Conservation (phyloP, 1,140 invertebrate genomes). For the Trialeurodes vaporariorum region DNA sequence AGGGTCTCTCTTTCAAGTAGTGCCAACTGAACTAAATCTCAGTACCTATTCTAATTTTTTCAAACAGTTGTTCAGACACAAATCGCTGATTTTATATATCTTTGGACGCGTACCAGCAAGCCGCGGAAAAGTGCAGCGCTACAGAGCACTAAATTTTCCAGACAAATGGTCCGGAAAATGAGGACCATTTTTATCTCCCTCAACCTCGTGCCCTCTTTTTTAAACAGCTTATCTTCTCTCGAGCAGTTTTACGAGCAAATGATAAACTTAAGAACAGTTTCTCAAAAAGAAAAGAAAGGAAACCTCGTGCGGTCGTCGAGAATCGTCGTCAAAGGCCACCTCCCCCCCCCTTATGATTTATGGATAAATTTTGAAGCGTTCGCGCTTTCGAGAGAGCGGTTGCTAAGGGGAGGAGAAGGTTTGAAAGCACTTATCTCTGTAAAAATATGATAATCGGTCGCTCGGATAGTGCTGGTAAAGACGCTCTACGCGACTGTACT, state of each 20-base stretch:
- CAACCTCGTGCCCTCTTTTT: neutral
- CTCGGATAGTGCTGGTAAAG: neutral
- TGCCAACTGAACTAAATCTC: no score
- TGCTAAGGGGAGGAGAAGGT: neutral
- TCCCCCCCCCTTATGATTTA: neutral
- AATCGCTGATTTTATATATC: no score
- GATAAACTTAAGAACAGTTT: conserved; percentile 1
- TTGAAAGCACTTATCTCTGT: neutral
- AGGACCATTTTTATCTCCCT: neutral
- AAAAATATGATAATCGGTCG: neutral
- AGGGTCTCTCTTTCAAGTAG: no score
- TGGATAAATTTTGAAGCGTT: neutral
- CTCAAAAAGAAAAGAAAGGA: neutral
- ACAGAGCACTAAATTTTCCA: neutral
- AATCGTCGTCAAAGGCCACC: no score
- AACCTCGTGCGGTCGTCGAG: no score
- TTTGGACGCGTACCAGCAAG: no score
- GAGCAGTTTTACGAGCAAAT: neutral
- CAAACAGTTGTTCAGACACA: no score
- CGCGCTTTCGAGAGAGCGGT: neutral
- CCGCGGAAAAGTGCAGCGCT: no score
- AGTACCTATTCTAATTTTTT: no score
- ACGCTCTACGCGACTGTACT: neutral
- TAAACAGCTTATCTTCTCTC: neutral
- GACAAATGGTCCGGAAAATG: neutral